Base-by-base conservation (phyloP, 2,113 vertebrate genomes). In the Typhlomys cinereus region DNA sequence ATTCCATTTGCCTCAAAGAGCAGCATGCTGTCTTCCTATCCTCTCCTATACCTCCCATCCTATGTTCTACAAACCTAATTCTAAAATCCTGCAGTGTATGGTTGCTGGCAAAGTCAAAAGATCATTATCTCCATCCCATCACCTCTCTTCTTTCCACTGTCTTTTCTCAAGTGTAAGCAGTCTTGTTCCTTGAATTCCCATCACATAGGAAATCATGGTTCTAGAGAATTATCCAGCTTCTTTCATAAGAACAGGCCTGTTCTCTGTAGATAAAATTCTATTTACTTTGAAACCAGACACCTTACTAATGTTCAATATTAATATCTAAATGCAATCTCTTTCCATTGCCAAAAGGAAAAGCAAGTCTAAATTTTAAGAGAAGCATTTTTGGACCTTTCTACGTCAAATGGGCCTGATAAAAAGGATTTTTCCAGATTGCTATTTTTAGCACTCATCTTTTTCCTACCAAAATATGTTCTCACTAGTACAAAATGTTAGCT, bases 401-500 rank as follows among this genome's bases (percentile, higher is more conserved):
- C 80, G 83, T 94, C 85, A 89, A 59, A 84, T 78, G 41, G 78
- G 90, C 90, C 75, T 90, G 67, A 90, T 89, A 92, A 96, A 96
- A 95, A 95, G 89, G 85, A 84, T n/a, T 96, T 95, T 95, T 96
- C 86, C 88, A 94, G 61, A 67, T 88, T 92, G 36, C 92, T 96
- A 96, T 96, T 96, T 96, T 96, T 95, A 96, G 86, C 87, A 46
- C 84, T 88, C 69, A 39, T 92, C 88, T 95, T 95, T 96, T 97
- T 64, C 80, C 93, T 93, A 96, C 94, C 90, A 95, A 95, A 96
- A 95, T 96, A 93, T 96, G 57, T 83, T 92, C 96, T 86, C 67
- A 75, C 93, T 93, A 89, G 96, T 89, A 95, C 95, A 96, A 95
- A 96, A 97, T 96, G 93, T 96, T 92, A 96, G 88, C 80, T 94